These are phyloP conservation scores for Monodelphis domestica DNA, from an alignment of 2,797 vertebrate genomes.

Conservation along the genomic window DNA sequence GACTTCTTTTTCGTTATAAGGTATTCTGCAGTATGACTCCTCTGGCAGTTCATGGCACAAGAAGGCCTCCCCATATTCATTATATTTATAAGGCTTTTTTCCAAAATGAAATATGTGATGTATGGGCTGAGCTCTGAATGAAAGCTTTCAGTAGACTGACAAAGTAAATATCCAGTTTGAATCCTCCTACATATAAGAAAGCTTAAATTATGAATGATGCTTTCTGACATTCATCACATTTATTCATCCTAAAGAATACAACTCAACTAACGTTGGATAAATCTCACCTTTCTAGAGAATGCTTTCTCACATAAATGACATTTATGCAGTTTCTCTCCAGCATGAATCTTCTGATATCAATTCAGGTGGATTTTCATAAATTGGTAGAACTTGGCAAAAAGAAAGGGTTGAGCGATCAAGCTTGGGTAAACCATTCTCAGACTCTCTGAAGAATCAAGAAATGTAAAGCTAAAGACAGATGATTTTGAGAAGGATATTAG, in stretches of 20 bases:
- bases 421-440: background rate
- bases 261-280: background rate
- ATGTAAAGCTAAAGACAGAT: background rate
- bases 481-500: background rate
- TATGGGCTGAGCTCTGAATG: background rate
- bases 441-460: background rate
- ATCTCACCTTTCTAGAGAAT: background rate
- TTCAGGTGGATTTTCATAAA: background rate
- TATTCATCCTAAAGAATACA: background rate
- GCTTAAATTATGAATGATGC: background rate
- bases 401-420: background rate
- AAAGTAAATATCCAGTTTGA: background rate
- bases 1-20: background rate
- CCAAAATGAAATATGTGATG: background rate
- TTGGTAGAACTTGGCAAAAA: background rate
- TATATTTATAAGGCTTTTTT: background rate
- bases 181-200: background rate
- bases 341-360: background rate
- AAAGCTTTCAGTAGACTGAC: background rate
- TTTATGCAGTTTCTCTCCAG: background rate
- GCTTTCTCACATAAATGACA: background rate
- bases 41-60: background rate
- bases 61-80: background rate
- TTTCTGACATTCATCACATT: background rate
- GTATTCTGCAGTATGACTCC: background rate